A percentile compares a stretch with the other conserved stretches of the same genome.
phyloP scores from a whole-genome alignment of 2,888 invertebrate genomes.

The Bembecia ichneumoniformis region DNA sequence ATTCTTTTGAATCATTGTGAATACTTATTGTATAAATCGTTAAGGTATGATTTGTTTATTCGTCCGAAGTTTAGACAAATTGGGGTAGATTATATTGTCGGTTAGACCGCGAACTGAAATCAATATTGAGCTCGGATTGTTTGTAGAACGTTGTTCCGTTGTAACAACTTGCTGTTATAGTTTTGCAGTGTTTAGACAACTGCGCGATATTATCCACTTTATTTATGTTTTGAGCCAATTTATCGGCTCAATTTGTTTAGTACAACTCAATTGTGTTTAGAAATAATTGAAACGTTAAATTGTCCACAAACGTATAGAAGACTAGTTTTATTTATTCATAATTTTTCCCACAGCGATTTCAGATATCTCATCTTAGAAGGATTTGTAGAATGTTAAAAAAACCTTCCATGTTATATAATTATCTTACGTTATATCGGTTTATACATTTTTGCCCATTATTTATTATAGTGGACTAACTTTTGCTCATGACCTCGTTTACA shows the following conservation, averaged over 20 bases:
- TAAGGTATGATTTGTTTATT: slow-evolving; percentile 20
- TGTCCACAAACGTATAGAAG: too few species aligned
- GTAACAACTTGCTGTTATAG: slow-evolving; percentile 47
- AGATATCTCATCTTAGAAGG: too few species aligned
- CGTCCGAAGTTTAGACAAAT: slow-evolving; percentile 49
- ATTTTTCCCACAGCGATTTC: too few species aligned
- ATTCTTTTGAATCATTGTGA: background rate
- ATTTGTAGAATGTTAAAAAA: too few species aligned
- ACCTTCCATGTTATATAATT: too few species aligned
- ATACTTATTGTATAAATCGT: background rate
- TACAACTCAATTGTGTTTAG: background rate
- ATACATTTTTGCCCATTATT: too few species aligned
- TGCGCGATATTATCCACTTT: background rate
- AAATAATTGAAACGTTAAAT: background rate
- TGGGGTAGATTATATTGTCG: slow-evolving; percentile 56
- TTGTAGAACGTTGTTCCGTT: slow-evolving; percentile 36
- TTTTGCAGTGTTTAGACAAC: slow-evolving; percentile 15
- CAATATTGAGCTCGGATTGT: slow-evolving; percentile 51
- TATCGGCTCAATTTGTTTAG: background rate
- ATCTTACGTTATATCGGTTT: too few species aligned
- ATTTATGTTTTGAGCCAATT: background rate
- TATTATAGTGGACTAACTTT: too few species aligned
- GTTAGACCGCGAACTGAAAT: slow-evolving; percentile 32
- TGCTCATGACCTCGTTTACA: too few species aligned
- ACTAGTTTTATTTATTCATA: too few species aligned